Percentiles rank a stretch among this genome's conserved stretches.
Evolutionary conservation across 2,888 invertebrate genomes (phyloP).

Genomic region (Aethes cnicana): DNA sequence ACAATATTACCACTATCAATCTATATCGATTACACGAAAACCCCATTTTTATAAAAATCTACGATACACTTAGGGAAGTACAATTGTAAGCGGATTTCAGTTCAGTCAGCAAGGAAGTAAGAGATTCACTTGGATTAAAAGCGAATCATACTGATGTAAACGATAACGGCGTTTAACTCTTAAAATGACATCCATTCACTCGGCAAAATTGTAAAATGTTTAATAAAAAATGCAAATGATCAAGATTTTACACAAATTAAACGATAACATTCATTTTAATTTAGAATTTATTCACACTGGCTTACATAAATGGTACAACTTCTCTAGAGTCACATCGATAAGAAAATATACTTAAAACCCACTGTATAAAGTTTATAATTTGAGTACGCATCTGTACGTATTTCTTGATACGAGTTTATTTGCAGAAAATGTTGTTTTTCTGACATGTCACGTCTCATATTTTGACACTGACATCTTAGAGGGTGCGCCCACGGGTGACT

Average conservation of each 20-base stretch:
- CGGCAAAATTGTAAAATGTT: not conserved
- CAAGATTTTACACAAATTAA: conserved; percentile 4
- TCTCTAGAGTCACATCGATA: no score
- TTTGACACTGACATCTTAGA: no score
- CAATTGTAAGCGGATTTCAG: not conserved
- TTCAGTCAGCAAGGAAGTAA: no score
- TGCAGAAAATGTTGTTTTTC: not conserved
- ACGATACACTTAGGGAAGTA: conserved; percentile 9
- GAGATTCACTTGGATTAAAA: not conserved
- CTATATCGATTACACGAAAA: conserved; percentile 73
- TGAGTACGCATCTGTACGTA: no score
- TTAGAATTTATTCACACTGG: not conserved
- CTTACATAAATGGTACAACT: not conserved
- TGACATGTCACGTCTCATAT: not conserved
- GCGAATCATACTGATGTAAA: not conserved
- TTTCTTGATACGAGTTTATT: not conserved
- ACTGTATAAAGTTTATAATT: no score
- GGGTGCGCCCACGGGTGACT: no score
- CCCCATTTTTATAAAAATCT: conserved; percentile 49
- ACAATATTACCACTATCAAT: conserved; percentile 64
- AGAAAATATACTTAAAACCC: no score
- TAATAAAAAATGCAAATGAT: conserved; percentile 5
- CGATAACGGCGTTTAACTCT: not conserved
- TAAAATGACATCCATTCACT: not conserved
- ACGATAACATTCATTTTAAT: not conserved